Conservation (phyloP, 1,140 invertebrate genomes). For the Pantala flavescens region DNA sequence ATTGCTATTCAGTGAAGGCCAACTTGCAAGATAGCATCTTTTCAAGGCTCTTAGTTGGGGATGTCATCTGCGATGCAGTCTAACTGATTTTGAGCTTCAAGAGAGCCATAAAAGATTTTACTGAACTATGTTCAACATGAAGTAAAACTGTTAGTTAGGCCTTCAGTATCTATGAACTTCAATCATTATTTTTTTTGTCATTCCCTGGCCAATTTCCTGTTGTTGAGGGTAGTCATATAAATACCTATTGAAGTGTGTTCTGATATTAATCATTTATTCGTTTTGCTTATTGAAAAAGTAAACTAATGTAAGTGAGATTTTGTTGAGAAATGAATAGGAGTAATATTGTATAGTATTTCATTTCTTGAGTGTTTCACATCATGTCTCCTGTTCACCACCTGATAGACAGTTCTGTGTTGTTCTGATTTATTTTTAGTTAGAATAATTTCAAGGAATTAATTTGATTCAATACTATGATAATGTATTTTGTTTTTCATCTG, state of each 20-base stretch:
- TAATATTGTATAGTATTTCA: not conserved
- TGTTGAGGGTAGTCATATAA: constrained; percentile 7
- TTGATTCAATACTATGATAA: not conserved
- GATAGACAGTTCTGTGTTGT: not conserved
- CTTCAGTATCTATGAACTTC: not conserved
- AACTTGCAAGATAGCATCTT: not conserved
- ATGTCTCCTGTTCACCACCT: not conserved
- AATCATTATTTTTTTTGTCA: not conserved
- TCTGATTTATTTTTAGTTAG: not conserved
- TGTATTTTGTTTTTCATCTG: not conserved
- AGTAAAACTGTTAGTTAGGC: not conserved
- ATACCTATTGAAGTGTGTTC: not conserved
- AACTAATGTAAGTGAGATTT: not conserved
- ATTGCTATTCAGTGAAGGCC: constrained; percentile 5
- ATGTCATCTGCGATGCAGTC: not conserved
- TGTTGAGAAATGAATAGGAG: not conserved
- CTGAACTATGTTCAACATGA: not conserved
- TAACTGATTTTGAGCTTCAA: not conserved
- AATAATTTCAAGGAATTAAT: not conserved
- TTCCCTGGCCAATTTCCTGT: constrained; percentile 3
- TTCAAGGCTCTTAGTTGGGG: not conserved
- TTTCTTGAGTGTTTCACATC: not conserved
- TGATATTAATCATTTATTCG: not conserved
- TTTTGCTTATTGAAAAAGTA: not conserved
- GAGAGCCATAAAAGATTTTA: not conserved